Evolutionary conservation across 30 jellyfish, hydroid and myxozoan species (phyloP), one percentile per base, ranked within the genome.

Genomic region (Clytia hemisphaerica): DNA sequence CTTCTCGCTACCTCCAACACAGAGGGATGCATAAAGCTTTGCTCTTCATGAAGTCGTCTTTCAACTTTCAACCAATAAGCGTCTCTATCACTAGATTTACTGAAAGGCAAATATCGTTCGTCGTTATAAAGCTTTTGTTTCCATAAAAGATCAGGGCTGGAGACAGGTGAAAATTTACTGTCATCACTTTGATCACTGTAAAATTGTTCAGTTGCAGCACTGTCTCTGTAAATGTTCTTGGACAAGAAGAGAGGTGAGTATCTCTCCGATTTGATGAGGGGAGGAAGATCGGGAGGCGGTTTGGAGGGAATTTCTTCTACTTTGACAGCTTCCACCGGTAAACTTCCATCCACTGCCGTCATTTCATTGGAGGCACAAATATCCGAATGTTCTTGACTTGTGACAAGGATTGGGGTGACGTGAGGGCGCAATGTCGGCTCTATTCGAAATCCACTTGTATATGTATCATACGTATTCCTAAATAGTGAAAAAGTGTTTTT

Each of bases 371-470:
- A 12, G 65, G 65, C 12, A 21, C 65, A 50, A 50, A 12, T 10
- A 6, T 50, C 65, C 25, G 24, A 30, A 50, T 50, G 30, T 12
- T 30, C 30, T 10, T 22, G 9, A 6, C n/a, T 22, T n/a, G 95
- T 59, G 7, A 85, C 67, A 0, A 86, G 93, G 14, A 85, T 85
- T 30, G 95, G 95, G 12, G 95, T 84, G 40, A 85, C 73, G 67
- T 85, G 95, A 1, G 92, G 95, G 25, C 95, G 84, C 58, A 85
- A 58, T 18, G 85, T 88, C 6, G 95, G 95, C 69, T 85, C 95
- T 22, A 85, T 85, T 32, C 75, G 95, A 24, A 85, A 79, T 46
- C 95, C 95, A 10, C 35, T 28, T 12, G 70, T 4, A 33, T 45
- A 2, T 9, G 19, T 38, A 22, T 57, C 70, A 33, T 22, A 57